Conservation (phyloP, 2,113 vertebrate genomes). For the Eclectus roratus region DNA sequence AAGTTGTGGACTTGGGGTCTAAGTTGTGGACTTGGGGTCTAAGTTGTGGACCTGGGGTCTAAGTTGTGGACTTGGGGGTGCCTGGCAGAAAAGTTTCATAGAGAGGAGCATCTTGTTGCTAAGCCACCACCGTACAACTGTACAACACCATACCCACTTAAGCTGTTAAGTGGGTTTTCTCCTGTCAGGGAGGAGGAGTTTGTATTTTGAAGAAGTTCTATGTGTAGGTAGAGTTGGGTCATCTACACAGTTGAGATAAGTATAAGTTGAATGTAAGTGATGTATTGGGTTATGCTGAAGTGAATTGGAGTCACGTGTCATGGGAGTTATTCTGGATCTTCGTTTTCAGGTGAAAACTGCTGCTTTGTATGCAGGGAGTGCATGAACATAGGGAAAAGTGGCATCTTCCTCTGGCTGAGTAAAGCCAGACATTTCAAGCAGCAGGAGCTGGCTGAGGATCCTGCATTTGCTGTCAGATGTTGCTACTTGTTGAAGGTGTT, state of each 20-base stretch:
- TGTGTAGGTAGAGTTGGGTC: background rate
- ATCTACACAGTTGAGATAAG: background rate
- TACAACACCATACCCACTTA: background rate
- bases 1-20: too few relatives aligned
- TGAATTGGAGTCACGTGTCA: rapidly evolving
- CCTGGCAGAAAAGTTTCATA: background rate
- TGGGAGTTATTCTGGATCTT: background rate
- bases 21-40: too few relatives aligned
- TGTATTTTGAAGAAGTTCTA: background rate
- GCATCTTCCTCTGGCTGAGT: background rate
- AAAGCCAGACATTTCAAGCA: background rate
- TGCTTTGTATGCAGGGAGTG: background rate
- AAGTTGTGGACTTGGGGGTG: too few relatives aligned
- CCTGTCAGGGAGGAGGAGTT: background rate
- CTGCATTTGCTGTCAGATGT: background rate
- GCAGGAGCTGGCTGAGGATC: background rate
- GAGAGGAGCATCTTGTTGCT: background rate
- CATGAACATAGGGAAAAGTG: background rate
- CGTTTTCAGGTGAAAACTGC: background rate
- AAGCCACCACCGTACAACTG: background rate
- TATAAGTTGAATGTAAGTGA: background rate
- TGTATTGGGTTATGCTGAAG: background rate
- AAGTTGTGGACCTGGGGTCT: too few relatives aligned
- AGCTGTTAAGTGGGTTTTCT: background rate
- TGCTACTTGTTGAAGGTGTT: background rate